phyloP scores from a whole-genome alignment of 2,797 vertebrate species.

The Smutsia temminckii region DNA sequence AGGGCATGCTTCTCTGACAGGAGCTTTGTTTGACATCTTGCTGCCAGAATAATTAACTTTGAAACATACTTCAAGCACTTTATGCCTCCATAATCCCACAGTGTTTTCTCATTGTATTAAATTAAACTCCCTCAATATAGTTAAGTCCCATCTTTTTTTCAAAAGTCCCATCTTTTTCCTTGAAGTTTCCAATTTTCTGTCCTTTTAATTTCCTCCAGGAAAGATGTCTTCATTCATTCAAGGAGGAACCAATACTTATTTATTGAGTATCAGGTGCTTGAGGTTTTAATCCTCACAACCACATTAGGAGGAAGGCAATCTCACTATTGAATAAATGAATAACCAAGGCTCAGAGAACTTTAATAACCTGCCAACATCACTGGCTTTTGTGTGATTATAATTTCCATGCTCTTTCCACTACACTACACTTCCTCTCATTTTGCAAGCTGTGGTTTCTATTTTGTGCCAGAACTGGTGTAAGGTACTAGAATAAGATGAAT shows the following conservation, averaged over 20 bases:
- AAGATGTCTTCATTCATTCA: slow-evolving; percentile 22
- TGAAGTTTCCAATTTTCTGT: slow-evolving; percentile 47
- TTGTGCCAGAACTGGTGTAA: neutral
- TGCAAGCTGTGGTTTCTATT: neutral
- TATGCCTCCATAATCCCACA: neutral
- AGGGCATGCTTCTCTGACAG: neutral
- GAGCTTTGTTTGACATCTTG: neutral
- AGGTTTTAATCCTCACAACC: neutral
- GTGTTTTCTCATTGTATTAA: slow-evolving; percentile 3
- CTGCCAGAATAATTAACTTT: slow-evolving; percentile 35
- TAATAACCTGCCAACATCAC: neutral
- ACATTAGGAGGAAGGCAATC: neutral
- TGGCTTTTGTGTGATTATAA: slow-evolving; percentile 27
- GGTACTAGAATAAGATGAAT: neutral
- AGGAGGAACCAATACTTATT: slow-evolving; percentile 8
- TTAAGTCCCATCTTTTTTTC: neutral
- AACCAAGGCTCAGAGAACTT: neutral
- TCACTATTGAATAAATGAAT: slow-evolving; percentile 28
- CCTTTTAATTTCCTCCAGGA: neutral
- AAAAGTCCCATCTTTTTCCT: slow-evolving; percentile 28
- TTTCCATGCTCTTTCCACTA: neutral
- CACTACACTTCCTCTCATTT: neutral
- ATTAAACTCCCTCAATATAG: neutral
- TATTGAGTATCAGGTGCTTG: neutral
- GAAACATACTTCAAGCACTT: slow-evolving; percentile 22